Evolutionary conservation across 2,888 invertebrate species (phyloP), one percentile per base, ranked within the genome.

Genomic region (Augiades crinisus): DNA sequence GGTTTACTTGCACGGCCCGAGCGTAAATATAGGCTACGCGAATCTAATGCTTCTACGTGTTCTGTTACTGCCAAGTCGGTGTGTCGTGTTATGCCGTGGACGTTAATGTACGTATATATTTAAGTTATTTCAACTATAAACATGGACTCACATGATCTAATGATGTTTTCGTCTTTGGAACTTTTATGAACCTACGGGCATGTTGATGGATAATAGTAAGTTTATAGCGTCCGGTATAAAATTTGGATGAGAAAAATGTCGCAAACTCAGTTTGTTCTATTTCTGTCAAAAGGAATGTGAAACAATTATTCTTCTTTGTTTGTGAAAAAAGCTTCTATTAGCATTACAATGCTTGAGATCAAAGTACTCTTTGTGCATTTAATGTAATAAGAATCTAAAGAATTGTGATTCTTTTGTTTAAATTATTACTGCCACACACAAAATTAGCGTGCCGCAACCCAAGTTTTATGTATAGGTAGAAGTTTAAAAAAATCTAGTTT

Each of bases 171-270:
- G 65, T 60, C 65, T 69, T 72, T 70, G 64, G 64, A 61, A 70
- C 67, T 77, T 76, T 77, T 72, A 73, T 72, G 64, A 56, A 62
- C 62, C 64, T 68, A 70, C 72, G 75, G 64, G 61, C 57, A 60
- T 59, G 72, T 74, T 65, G 68, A 75, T 66, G 60, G 61, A 65
- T 67, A 68, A 70, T 79, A 74, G 73, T 76, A 77, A 75, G 68
- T 85, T 85, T 82, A 83, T 78, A 64, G 71, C 78, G 67, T 84
- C 81, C 81, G 80, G 75, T 72, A 27, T 36, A 47, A 47, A 24
- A 47, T 30, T 27, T 17, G 27, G 19, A 30, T 37, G 21, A 37
- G 14, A 16, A 45, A 16, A 37, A 31, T 7, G 27, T 10, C 27
- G 27, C 27, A 10, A 10, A n/a, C 8, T 27, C 1, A 10, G 2